phyloP scores from a whole-genome alignment of 2,797 vertebrate genomes.

The Eupleurogrammus muticus region DNA sequence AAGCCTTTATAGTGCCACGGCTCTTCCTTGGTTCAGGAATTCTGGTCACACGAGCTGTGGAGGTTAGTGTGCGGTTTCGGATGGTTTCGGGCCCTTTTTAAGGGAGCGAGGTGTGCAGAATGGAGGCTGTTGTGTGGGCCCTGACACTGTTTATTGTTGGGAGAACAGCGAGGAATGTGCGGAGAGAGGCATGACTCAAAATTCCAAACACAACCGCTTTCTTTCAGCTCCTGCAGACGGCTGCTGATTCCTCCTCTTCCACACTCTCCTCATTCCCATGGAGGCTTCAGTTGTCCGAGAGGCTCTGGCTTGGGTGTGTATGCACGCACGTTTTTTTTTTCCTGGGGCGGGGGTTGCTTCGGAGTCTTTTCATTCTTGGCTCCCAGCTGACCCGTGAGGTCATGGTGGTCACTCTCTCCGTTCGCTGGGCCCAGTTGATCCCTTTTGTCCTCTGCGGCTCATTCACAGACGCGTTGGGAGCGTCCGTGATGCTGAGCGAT shows the following conservation, averaged over 20 bases:
- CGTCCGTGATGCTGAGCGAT: conserved; percentile 60
- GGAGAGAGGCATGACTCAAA: conserved; percentile 77
- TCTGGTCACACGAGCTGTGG: conserved; percentile 29
- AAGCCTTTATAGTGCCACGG: conserved; percentile 40
- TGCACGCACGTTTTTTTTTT: conserved; percentile 21
- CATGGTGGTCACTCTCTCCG: conserved; percentile 71
- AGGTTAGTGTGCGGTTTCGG: conserved; percentile 23
- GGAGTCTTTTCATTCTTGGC: conserved; percentile 77
- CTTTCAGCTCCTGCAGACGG: conserved; percentile 72
- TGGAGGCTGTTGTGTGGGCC: conserved; percentile 63
- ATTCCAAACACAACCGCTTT: conserved; percentile 76
- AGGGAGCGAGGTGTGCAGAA: conserved; percentile 56
- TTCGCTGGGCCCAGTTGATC: conserved; percentile 44
- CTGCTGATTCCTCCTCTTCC: conserved; percentile 68
- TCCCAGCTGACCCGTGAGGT: conserved; percentile 80
- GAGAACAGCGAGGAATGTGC: conserved; percentile 77
- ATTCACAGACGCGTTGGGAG: conserved; percentile 65
- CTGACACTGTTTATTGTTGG: conserved; percentile 70
- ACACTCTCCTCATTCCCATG: conserved; percentile 72
- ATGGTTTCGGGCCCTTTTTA: conserved; percentile 43
- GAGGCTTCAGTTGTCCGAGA: conserved; percentile 65
- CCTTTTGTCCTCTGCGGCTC: conserved; percentile 74
- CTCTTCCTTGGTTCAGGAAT: conserved; percentile 31
- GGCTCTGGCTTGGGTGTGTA: conserved; percentile 29
- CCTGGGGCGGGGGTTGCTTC: conserved; percentile 52